Base-by-base conservation (phyloP, 2,797 vertebrate genomes). In the Gadopsis bispinosus region DNA sequence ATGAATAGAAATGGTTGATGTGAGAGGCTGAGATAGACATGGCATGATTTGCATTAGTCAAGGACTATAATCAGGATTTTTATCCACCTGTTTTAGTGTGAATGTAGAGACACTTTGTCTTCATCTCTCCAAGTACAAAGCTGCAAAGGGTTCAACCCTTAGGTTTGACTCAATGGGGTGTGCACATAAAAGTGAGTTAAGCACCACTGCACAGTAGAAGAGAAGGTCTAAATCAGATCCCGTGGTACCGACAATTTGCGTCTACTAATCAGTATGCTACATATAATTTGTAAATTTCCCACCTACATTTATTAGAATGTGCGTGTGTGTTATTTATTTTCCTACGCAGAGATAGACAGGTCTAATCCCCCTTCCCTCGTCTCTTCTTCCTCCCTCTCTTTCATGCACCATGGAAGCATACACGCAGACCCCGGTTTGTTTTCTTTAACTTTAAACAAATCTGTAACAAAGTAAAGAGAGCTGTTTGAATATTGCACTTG, bases 391-490 rank as follows among this genome's bases (percentile, higher is more conserved):
- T 17, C 10, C 22, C 13, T 29, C 7, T 59, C 53, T 72, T 59
- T 63, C 75, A 79, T 69, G 75, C 69, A 37, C 45, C 48, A 72
- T 63, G 59, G 73, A 72, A 74, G 48, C 48, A 14, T 60, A 72
- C 59, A 77, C 72, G 76, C 55, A 51, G 39, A 80, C 54, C 43
- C 55, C 47, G 26, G 60, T 83, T 88, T 88, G 80, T 89, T 86
- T 86, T 74, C 68, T 82, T 67, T 72, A 39, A 68, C 70, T 84
- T 76, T 69, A 73, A 84, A 83, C 79, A 86, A 85, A 83, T 85
- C 54, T 83, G 74, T 60, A 82, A 77, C 81, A 89, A 77, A 86
- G 70, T 73, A 77, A 80, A 83, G 64, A 69, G 73, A 58, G 73
- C 43, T 54, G 31, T 80, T 85, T 80, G 77, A 86, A 80, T 83